Conservation (phyloP, 2,888 invertebrate genomes). For the Caenorhabditis sp. region DNA sequence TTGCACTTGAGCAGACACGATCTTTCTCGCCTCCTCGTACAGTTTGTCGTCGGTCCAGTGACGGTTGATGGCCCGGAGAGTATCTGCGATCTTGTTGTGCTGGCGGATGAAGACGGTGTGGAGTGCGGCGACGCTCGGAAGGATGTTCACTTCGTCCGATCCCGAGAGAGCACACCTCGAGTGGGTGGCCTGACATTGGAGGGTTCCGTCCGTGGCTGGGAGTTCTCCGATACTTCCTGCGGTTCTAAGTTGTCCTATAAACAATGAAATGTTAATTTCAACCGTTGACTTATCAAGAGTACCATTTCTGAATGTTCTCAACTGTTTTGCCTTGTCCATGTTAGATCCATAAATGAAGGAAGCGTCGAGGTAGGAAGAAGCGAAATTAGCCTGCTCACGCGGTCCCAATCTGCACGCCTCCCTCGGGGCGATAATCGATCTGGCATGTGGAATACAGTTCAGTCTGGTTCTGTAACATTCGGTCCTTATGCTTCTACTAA, state of each 20-base stretch:
- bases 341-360: slow-evolving; percentile 93
- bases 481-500: slow-evolving; percentile 4
- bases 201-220: slow-evolving; percentile 60
- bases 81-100: slow-evolving; percentile 76
- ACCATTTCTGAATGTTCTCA: slow-evolving; percentile 87
- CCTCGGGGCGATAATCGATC: slow-evolving; percentile 73
- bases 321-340: slow-evolving; percentile 86
- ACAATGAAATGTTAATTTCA: too few relatives aligned
- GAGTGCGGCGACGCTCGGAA: slow-evolving; percentile 74
- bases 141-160: slow-evolving; percentile 74
- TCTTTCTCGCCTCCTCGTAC: slow-evolving; percentile 80
- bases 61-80: slow-evolving; percentile 71
- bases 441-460: slow-evolving; percentile 71
- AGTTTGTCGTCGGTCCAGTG: slow-evolving; percentile 78
- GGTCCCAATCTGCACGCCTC: slow-evolving; percentile 74
- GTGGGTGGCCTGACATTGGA: slow-evolving; percentile 62
- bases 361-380: slow-evolving; percentile 87
- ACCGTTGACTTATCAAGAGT: too few relatives aligned
- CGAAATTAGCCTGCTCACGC: slow-evolving; percentile 93
- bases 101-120: slow-evolving; percentile 78
- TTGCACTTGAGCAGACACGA: slow-evolving; percentile 82
- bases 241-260: slow-evolving; percentile 70
- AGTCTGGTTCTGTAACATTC: slow-evolving; percentile 63
- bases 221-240: slow-evolving; percentile 69
- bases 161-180: slow-evolving; percentile 68